Conservation (phyloP, 1,140 invertebrate species). For the Calephelis virginiensis region DNA sequence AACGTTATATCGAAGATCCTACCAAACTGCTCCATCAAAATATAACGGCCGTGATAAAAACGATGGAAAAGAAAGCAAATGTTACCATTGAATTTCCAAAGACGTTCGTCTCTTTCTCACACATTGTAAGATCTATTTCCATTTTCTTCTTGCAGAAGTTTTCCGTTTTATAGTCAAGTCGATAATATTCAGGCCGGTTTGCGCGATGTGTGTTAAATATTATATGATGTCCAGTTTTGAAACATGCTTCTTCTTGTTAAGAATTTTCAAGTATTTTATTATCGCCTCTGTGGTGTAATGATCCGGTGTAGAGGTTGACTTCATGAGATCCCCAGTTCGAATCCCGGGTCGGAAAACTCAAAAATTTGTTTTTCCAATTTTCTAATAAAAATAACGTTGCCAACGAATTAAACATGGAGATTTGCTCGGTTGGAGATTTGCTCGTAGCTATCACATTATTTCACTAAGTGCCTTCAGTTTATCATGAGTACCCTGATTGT, state of each 20-base stretch:
- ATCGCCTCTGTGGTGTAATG: too few species aligned
- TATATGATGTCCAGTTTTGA: conserved; percentile 64
- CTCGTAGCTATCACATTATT: too few species aligned
- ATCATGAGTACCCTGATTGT: too few species aligned
- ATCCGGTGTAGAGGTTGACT: too few species aligned
- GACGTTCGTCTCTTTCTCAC: conserved; percentile 57
- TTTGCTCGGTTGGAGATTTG: too few species aligned
- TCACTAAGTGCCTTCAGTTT: too few species aligned
- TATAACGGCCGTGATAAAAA: conserved; percentile 75
- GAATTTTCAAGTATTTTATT: conserved; percentile 1
- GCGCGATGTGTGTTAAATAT: conserved; percentile 71
- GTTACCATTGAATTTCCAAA: conserved; percentile 70
- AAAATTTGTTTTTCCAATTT: too few species aligned
- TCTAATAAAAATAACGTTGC: too few species aligned
- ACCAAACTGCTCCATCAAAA: conserved; percentile 73
- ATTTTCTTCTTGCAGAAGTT: conserved; percentile 51
- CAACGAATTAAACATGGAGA: too few species aligned
- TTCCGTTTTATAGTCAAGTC: conserved; percentile 64
- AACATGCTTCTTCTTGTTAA: conserved; percentile 32
- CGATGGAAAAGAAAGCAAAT: conserved; percentile 75
- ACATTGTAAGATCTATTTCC: conserved; percentile 39
- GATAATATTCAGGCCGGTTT: conserved; percentile 67
- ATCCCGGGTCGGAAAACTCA: too few species aligned
- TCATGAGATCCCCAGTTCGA: too few species aligned
- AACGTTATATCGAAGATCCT: conserved; percentile 70